These are phyloP conservation scores for Phymastichus coffea DNA, from an alignment of 1,140 invertebrate genomes.

Conservation along the genomic window DNA sequence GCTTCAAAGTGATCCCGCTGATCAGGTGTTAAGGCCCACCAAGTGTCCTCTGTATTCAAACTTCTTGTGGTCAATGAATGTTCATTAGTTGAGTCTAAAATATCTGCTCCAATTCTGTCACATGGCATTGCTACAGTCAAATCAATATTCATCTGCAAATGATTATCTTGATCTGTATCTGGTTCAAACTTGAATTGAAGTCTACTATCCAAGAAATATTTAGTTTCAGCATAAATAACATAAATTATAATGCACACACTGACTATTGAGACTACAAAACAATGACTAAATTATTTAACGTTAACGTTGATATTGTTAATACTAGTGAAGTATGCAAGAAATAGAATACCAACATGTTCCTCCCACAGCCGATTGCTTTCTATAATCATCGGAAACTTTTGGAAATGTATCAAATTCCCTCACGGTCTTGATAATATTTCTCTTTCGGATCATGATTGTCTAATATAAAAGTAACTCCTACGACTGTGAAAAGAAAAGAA, in stretches of 20 bases:
- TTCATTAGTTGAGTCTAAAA: conserved; percentile 90
- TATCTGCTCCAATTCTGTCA: conserved; percentile 82
- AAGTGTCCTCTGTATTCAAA: conserved; percentile 82
- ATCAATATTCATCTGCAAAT: conserved; percentile 90
- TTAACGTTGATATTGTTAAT: background rate
- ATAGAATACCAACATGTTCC: conserved; percentile 70
- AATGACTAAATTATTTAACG: conserved; percentile 9
- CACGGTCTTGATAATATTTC: conserved; percentile 56
- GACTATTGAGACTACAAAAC: conserved; percentile 48
- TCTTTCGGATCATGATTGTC: conserved; percentile 44
- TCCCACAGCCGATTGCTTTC: conserved; percentile 61
- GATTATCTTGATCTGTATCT: conserved; percentile 85
- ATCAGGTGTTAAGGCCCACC: conserved; percentile 81
- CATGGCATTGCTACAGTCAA: conserved; percentile 94
- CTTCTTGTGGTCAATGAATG: conserved; percentile 81
- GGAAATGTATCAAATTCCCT: conserved; percentile 88
- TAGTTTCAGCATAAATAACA: conserved; percentile 79
- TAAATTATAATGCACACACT: conserved; percentile 82
- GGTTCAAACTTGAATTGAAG: conserved; percentile 87
- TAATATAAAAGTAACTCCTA: background rate
- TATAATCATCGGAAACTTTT: conserved; percentile 83
- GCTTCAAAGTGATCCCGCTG: conserved; percentile 79
- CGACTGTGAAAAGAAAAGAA: background rate
- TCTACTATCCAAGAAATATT: conserved; percentile 80
- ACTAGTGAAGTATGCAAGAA: too few species aligned